phyloP scores from a whole-genome alignment of 2,113 vertebrate species.

The Passer montanus region DNA sequence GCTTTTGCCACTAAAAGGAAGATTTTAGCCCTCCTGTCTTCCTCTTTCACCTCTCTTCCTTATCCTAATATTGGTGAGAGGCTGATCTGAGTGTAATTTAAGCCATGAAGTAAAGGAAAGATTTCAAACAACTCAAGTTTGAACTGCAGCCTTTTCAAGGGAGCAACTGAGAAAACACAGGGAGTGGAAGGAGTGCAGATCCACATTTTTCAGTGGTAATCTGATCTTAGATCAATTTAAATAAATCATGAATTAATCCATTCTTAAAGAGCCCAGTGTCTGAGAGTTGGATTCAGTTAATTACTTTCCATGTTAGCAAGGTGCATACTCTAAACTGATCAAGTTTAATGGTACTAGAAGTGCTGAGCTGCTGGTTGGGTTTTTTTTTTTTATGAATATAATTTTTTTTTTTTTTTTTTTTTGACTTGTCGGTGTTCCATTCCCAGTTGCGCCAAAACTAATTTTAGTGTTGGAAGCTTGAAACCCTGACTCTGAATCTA shows the following conservation, averaged over 20 bases:
- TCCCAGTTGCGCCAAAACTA: neutral
- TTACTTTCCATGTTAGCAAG: neutral
- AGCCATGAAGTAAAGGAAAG: neutral
- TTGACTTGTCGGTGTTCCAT: neutral
- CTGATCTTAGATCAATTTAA: neutral
- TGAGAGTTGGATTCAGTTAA: neutral
- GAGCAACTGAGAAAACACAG: neutral
- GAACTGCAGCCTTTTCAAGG: neutral
- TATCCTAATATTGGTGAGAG: neutral
- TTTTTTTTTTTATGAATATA: neutral
- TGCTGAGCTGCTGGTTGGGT: rapidly evolving
- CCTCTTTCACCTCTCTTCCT: neutral
- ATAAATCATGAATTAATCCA: slow-evolving; percentile 15
- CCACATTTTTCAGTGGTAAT: neutral
- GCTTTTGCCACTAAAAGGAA: neutral
- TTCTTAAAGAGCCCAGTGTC: neutral
- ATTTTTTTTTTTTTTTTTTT: neutral
- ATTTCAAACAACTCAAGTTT: neutral
- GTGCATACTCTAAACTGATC: neutral
- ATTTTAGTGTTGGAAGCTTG: neutral
- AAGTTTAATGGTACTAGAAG: neutral
- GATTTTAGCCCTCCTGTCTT: neutral
- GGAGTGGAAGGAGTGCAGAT: neutral
- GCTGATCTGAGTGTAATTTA: neutral
- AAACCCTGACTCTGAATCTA: neutral